These are phyloP conservation scores for Nephotettix cincticeps DNA, from an alignment of 1,140 invertebrate genomes.

Conservation along the genomic window DNA sequence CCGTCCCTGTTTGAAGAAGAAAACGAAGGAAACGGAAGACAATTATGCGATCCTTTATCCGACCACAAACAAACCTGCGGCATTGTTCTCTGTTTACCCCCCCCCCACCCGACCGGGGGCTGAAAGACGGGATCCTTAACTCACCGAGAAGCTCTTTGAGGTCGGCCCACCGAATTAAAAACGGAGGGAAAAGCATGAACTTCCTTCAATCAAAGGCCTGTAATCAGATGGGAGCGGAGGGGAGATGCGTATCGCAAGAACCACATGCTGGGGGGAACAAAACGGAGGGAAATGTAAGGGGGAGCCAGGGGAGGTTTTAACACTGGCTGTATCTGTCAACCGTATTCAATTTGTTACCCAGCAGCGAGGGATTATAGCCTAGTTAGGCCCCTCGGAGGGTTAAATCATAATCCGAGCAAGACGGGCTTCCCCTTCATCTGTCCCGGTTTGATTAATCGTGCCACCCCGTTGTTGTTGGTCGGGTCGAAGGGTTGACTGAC, in stretches of 20 bases:
- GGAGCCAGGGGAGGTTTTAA: not conserved
- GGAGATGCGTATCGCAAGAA: not conserved
- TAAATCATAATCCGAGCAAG: not conserved
- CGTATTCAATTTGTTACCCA: not conserved
- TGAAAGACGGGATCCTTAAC: not conserved
- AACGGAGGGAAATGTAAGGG: not conserved
- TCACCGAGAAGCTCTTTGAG: not conserved
- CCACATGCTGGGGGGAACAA: slow-evolving; percentile 4
- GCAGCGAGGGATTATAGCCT: slow-evolving; percentile 1
- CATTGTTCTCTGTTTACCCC: not conserved
- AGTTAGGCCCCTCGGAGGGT: not conserved
- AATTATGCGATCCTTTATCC: not conserved
- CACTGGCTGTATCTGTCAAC: slow-evolving; percentile 1
- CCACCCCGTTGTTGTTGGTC: too few relatives aligned
- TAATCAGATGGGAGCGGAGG: not conserved
- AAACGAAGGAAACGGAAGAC: not conserved
- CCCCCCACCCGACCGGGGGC: not conserved
- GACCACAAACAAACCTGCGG: not conserved
- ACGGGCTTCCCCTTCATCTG: too few relatives aligned
- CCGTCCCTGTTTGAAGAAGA: too few relatives aligned
- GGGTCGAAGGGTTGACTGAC: too few relatives aligned
- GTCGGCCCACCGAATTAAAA: not conserved
- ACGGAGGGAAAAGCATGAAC: not conserved
- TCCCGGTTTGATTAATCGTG: too few relatives aligned
- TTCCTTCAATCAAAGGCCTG: not conserved